These are phyloP conservation scores for Trisateles emortualis DNA, from an alignment of 2,888 invertebrate genomes.

Conservation along the genomic window DNA sequence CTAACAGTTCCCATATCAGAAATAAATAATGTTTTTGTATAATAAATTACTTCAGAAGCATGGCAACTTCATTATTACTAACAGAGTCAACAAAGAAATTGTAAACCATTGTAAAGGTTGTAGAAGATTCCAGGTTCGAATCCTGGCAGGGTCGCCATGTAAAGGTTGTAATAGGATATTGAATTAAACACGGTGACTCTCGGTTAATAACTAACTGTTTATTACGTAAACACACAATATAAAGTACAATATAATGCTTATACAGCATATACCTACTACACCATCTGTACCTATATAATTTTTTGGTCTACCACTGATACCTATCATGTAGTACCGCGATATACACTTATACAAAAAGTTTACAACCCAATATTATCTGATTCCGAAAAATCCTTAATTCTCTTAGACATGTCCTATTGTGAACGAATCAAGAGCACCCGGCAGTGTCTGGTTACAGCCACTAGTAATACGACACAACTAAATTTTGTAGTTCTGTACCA, in stretches of 20 bases:
- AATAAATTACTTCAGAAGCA: too few relatives aligned
- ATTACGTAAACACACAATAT: too few relatives aligned
- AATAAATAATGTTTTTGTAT: too few relatives aligned
- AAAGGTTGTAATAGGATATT: too few relatives aligned
- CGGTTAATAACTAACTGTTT: too few relatives aligned
- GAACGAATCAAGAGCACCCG: constrained; percentile 54
- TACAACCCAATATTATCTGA: constrained; percentile 26
- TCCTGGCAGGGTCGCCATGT: constrained; percentile 86
- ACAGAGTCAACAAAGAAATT: too few relatives aligned
- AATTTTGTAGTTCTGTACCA: constrained; percentile 37
- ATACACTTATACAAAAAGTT: constrained; percentile 1
- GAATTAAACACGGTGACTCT: too few relatives aligned
- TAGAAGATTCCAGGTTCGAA: constrained; percentile 91
- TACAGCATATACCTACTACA: neutral
- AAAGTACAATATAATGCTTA: too few relatives aligned
- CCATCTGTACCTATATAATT: neutral
- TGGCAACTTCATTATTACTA: too few relatives aligned
- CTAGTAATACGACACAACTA: constrained; percentile 46
- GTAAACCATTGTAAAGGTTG: too few relatives aligned
- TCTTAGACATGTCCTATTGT: constrained; percentile 58
- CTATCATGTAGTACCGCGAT: neutral
- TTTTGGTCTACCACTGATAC: neutral
- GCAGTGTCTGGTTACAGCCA: constrained; percentile 48
- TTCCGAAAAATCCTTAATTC: constrained; percentile 53
- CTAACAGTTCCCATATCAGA: too few relatives aligned